Conservation (phyloP, 1,140 invertebrate species). For the Zaprionus vittiger region DNA sequence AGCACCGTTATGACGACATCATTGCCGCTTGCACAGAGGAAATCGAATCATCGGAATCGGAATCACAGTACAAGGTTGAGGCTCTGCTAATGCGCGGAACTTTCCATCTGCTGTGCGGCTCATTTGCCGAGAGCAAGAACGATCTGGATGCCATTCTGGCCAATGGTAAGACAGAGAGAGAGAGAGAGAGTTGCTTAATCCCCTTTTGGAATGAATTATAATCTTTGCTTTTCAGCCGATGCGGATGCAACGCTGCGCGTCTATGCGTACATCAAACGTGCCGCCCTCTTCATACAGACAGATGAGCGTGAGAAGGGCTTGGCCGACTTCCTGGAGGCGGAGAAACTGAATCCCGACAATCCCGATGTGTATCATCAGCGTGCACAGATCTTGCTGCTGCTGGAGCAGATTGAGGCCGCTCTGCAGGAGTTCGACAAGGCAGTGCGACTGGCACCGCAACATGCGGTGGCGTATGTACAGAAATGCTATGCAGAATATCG, state of each 20-base stretch:
- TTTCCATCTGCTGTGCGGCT: slow-evolving; percentile 91
- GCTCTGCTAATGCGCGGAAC: slow-evolving; percentile 92
- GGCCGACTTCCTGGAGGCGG: slow-evolving; percentile 91
- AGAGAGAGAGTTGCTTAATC: background rate
- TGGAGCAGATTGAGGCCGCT: slow-evolving; percentile 92
- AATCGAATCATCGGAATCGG: slow-evolving; percentile 87
- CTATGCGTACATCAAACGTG: slow-evolving; percentile 96
- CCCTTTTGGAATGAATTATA: background rate
- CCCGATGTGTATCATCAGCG: slow-evolving; percentile 93
- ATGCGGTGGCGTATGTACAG: slow-evolving; percentile 93
- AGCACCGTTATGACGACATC: slow-evolving; percentile 91
- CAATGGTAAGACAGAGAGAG: slow-evolving; percentile 78
- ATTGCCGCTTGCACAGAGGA: slow-evolving; percentile 92
- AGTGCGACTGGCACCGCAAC: slow-evolving; percentile 91
- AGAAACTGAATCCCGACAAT: slow-evolving; percentile 90
- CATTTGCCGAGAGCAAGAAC: slow-evolving; percentile 88
- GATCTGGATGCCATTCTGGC: slow-evolving; percentile 89
- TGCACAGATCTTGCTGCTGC: slow-evolving; percentile 91
- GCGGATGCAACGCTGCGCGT: slow-evolving; percentile 88
- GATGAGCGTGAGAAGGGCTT: slow-evolving; percentile 90
- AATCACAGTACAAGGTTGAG: slow-evolving; percentile 86
- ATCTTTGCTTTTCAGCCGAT: slow-evolving; percentile 71
- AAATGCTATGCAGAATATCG: slow-evolving; percentile 94
- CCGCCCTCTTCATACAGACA: slow-evolving; percentile 92
- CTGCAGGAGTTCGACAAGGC: slow-evolving; percentile 93